Evolutionary conservation across 2,113 vertebrate species (phyloP), one percentile per base, ranked within the genome.

Genomic region (Mystacornis crossleyi): DNA sequence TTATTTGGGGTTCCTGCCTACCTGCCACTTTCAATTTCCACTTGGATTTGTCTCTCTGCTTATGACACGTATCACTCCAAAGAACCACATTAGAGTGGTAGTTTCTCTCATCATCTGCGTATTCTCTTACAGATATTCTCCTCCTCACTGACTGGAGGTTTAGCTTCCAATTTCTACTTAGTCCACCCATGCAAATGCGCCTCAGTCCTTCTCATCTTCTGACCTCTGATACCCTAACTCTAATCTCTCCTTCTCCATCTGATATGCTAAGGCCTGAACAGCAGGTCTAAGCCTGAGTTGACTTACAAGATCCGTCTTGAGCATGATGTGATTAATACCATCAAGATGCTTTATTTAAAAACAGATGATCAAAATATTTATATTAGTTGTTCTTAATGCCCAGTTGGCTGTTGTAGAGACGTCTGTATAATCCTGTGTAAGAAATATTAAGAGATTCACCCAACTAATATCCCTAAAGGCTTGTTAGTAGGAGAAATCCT

Each of bases 171-270:
- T 29, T 70, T 34, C 73, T 87, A 23, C 19, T 67, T 57, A 70
- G 26, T 24, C 25, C 19, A 57, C 6, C 11, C 23, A 18, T 1
- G 6, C 29, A 78, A 57, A 65, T 2, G 8, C 0, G 2, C 21
- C 81, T 81, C 42, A 25, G 38, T 66, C 31, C 51, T 81, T 82
- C 38, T 17, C 14, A 42, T 29, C 51, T 54, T 51, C 77, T 57
- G n/a, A 38, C 33, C 60, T 55, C 58, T 50, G 21, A 62, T 16
- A 7, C 18, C 34, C 13, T n/a, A 78, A 42, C 13, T 15, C 21
- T 48, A 36, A 58, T 28, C 17, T 73, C 54, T 58, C 16, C 36
- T 86, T 9, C 58, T 34, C 26, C 11, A 54, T 24, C 42, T 34
- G 34, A 74, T n/a, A 65, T 7, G 15, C 50, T 29, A n/a, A 13